Percentiles rank a stretch among this genome's conserved stretches.
These are phyloP conservation scores for Cromileptes altivelis DNA, from an alignment of 2,113 vertebrate species.

Conservation along the genomic window DNA sequence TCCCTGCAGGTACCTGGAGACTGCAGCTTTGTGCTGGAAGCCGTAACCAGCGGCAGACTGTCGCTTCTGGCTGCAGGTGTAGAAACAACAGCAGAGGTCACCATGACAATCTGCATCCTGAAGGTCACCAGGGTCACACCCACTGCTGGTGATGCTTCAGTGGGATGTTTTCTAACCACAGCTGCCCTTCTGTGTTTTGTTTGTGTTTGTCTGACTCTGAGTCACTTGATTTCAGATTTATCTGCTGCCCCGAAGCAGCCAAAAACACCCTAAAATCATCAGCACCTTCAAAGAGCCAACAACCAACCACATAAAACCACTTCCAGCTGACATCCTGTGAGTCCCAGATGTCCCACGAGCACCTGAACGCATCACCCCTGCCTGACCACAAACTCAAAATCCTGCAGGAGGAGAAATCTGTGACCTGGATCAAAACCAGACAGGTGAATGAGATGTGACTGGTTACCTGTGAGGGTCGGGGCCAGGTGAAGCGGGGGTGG, in stretches of 20 bases:
- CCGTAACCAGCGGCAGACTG: conserved; percentile 35
- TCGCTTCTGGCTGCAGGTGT: conserved; percentile 57
- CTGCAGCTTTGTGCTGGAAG: conserved; percentile 45
- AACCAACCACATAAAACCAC: background rate
- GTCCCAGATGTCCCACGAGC: background rate
- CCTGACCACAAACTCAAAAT: background rate
- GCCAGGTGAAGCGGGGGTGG: conserved; percentile 71
- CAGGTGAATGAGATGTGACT: background rate
- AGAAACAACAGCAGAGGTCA: conserved; percentile 54
- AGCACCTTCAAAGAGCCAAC: background rate
- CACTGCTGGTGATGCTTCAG: background rate
- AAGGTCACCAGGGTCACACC: background rate
- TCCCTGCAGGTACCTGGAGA: conserved; percentile 58
- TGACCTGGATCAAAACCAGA: background rate
- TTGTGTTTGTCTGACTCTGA: background rate
- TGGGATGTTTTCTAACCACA: background rate
- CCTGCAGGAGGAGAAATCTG: background rate
- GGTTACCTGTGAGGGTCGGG: conserved; percentile 84
- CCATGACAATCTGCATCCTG: conserved; percentile 5
- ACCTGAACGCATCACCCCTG: background rate
- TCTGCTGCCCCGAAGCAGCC: background rate
- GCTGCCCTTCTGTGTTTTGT: background rate
- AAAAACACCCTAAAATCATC: background rate
- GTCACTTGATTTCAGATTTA: background rate
- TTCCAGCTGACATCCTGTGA: background rate